These are phyloP conservation scores for Paramisgurnus dabryanus DNA, from an alignment of 2,113 vertebrate species.

Conservation along the genomic window DNA sequence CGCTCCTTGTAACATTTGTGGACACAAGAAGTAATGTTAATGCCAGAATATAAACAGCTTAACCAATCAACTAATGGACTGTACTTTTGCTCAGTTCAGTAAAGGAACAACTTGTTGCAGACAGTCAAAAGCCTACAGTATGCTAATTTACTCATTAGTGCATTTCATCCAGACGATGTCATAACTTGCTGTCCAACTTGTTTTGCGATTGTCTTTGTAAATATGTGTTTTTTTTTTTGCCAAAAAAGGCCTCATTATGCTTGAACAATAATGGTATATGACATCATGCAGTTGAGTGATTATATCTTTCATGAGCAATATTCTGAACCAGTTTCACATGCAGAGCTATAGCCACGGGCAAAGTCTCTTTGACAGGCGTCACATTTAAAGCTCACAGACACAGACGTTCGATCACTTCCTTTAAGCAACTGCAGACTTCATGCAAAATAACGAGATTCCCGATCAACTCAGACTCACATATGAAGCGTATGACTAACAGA, in stretches of 20 bases:
- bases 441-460: slow-evolving; percentile 9
- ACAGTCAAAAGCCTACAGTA: neutral
- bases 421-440: neutral
- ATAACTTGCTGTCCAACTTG: slow-evolving; percentile 3
- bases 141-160: neutral
- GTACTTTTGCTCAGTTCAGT: neutral
- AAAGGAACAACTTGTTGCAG: neutral
- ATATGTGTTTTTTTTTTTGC: neutral
- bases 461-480: neutral
- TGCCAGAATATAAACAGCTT: no score
- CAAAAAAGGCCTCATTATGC: neutral
- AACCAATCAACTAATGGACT: neutral
- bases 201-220: neutral
- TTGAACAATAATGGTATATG: neutral
- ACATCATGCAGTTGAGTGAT: slow-evolving; percentile 4
- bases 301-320: slow-evolving; percentile 36
- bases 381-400: neutral
- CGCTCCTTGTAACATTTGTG: no score
- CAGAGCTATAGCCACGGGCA: neutral
- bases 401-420: neutral
- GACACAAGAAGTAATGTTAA: no score
- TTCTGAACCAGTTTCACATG: slow-evolving; percentile 51
- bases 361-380: slow-evolving; percentile 1
- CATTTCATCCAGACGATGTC: neutral
- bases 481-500: neutral